Evolutionary conservation across 2,888 invertebrate genomes (phyloP).

Genomic region (Athetis lepigone): DNA sequence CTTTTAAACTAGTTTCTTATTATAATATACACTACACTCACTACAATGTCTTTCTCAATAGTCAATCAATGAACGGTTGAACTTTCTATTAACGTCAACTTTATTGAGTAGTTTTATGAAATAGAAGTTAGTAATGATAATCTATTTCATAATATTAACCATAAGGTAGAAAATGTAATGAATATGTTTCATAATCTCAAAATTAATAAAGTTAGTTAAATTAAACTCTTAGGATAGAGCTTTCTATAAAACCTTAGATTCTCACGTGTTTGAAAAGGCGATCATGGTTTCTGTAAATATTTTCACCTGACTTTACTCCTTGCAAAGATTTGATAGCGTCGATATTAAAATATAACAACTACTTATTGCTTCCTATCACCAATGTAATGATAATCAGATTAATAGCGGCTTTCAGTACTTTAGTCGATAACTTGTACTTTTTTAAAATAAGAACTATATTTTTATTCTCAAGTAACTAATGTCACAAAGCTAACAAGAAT

Average conservation of each 20-base stretch:
- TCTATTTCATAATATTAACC: too few species aligned
- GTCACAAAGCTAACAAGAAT: too few species aligned
- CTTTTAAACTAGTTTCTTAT: background rate
- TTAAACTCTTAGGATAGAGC: background rate
- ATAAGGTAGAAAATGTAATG: background rate
- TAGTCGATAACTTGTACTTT: background rate
- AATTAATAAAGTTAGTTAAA: too few species aligned
- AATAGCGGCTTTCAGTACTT: constrained; percentile 5
- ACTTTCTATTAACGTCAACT: too few species aligned
- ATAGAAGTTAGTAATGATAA: too few species aligned
- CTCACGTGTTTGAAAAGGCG: background rate
- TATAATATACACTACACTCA: too few species aligned
- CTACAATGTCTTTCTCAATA: too few species aligned
- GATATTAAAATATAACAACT: constrained; percentile 19
- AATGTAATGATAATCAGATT: constrained; percentile 32
- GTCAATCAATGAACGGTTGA: too few species aligned
- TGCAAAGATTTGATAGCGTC: constrained; percentile 4
- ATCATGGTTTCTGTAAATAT: background rate
- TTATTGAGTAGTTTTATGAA: too few species aligned
- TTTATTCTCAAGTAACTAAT: too few species aligned
- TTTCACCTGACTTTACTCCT: background rate
- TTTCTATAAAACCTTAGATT: background rate
- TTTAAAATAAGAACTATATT: too few species aligned
- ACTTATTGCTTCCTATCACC: constrained; percentile 27
- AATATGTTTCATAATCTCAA: background rate